Conservation (phyloP, 2,113 vertebrate genomes). For the Cyanoderma ruficeps region DNA sequence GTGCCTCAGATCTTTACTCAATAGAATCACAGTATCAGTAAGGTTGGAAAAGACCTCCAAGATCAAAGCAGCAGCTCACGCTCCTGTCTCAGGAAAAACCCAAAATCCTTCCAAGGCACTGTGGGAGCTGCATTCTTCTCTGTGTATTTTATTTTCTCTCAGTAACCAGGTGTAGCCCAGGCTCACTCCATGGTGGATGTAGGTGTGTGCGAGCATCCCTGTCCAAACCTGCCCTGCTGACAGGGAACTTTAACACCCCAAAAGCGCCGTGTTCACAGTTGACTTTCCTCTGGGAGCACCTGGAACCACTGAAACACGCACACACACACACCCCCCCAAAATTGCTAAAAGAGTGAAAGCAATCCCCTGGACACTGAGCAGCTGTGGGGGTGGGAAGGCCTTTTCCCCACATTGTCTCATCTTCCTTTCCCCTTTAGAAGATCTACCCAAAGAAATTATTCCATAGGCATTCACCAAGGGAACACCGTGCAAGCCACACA, state of each 20-base stretch:
- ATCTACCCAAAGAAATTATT: not conserved
- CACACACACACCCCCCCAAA: not conserved
- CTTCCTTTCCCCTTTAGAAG: not conserved
- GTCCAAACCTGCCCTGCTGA: conserved; percentile 64
- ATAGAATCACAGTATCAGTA: not conserved
- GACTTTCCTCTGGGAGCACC: not conserved
- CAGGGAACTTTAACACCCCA: conserved; percentile 40
- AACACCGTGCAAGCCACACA: not conserved
- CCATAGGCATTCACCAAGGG: not conserved
- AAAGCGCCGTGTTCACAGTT: not conserved
- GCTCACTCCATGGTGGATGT: not conserved
- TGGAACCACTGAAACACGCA: not conserved
- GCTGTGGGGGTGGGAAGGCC: not conserved
- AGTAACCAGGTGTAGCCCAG: conserved; percentile 58
- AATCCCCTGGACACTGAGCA: not conserved
- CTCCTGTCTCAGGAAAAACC: not conserved
- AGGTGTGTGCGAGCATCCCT: conserved; percentile 52
- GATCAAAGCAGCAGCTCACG: not conserved
- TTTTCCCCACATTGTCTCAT: not conserved
- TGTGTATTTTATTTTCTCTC: not conserved
- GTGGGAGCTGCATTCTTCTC: not conserved
- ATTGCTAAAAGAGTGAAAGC: not conserved
- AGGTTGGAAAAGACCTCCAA: not conserved
- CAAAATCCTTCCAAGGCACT: not conserved
- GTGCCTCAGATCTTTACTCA: not conserved